Evolutionary conservation across 2,113 vertebrate species (phyloP).

Genomic region (Hippolais icterina): DNA sequence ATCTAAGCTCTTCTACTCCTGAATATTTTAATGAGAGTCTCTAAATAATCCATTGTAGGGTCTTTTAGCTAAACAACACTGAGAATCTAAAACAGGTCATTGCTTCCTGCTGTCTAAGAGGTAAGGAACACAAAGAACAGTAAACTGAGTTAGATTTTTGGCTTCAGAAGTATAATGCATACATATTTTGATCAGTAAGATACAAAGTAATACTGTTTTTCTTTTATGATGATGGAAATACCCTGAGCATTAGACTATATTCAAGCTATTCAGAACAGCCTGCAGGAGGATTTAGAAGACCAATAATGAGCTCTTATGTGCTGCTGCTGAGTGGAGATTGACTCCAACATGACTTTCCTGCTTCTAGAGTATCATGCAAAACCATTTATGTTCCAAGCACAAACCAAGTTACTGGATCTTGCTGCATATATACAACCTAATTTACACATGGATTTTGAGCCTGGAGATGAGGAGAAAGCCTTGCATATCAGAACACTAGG

Average conservation of each 20-base stretch:
- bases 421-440: background rate
- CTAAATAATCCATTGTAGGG: background rate
- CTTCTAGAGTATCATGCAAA: background rate
- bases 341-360: background rate
- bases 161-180: background rate
- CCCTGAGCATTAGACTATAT: background rate
- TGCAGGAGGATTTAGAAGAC: conserved; percentile 1
- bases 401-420: background rate
- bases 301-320: background rate
- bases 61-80: background rate
- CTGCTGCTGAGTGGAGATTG: background rate
- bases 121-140: background rate
- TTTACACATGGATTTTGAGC: background rate
- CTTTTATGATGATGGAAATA: background rate
- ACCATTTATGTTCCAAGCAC: background rate
- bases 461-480: background rate
- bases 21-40: background rate
- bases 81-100: background rate
- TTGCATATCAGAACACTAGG: background rate
- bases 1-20: background rate
- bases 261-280: background rate
- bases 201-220: background rate
- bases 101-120: background rate
- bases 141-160: background rate
- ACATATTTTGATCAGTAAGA: background rate